These are phyloP conservation scores for Ictidomys tridecemlineatus DNA, from an alignment of 2,113 vertebrate genomes.

Conservation along the genomic window DNA sequence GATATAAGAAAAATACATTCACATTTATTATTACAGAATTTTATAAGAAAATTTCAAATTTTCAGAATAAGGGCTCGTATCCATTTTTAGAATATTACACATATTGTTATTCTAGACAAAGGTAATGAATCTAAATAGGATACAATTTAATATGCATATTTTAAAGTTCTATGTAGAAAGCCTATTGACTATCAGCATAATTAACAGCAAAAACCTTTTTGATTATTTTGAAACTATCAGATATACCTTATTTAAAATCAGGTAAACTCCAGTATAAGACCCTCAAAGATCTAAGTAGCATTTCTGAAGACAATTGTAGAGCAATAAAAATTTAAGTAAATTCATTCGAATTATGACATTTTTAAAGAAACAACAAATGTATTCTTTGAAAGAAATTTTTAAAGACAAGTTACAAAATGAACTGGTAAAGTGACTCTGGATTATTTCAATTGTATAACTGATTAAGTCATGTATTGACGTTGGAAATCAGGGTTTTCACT, in stretches of 20 bases:
- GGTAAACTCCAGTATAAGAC: slow-evolving; percentile 5
- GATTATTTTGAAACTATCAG: slow-evolving; percentile 15
- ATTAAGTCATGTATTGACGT: background rate
- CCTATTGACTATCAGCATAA: background rate
- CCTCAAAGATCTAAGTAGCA: slow-evolving; percentile 33
- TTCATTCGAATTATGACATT: slow-evolving; percentile 2
- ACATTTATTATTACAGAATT: slow-evolving; percentile 3
- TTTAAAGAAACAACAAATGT: slow-evolving; percentile 28
- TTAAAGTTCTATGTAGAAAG: slow-evolving; percentile 41
- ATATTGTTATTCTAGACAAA: slow-evolving; percentile 34
- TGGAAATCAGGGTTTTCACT: background rate
- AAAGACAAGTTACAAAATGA: slow-evolving; percentile 9
- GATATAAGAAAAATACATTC: slow-evolving; percentile 4
- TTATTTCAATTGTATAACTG: background rate
- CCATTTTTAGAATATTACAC: slow-evolving; percentile 20
- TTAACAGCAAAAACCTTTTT: background rate
- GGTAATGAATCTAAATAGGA: slow-evolving; percentile 15
- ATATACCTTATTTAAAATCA: slow-evolving; percentile 22
- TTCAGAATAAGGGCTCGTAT: slow-evolving; percentile 26
- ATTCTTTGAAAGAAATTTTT: background rate
- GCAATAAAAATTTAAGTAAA: slow-evolving; percentile 4
- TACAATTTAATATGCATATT: slow-evolving; percentile 20
- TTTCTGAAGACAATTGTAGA: slow-evolving; percentile 30
- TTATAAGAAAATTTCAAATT: slow-evolving; percentile 20
- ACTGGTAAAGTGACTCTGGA: background rate